These are phyloP conservation scores for Apteryx owenii DNA, from an alignment of 2,113 vertebrate species.

Conservation along the genomic window DNA sequence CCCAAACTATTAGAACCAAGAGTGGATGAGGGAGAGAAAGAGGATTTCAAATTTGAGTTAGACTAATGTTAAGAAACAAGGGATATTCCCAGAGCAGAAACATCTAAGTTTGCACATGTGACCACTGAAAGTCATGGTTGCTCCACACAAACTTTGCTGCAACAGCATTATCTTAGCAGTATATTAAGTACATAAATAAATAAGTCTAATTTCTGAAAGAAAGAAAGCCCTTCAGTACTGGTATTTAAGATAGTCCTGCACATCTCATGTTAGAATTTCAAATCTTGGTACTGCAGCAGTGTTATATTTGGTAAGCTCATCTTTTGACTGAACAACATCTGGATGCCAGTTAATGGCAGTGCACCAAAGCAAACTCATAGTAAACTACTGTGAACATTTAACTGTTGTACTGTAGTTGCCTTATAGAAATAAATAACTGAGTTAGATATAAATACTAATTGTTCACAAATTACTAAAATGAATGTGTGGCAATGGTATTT, in stretches of 20 bases:
- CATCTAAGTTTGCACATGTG: neutral
- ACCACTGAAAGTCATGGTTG: conserved; percentile 14
- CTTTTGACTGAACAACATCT: neutral
- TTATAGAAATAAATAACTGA: conserved; percentile 26
- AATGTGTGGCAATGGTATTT: conserved; percentile 44
- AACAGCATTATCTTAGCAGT: conserved; percentile 48
- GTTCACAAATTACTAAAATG: conserved; percentile 25
- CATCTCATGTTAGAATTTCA: conserved; percentile 36
- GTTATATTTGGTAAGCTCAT: neutral
- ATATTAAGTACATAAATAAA: conserved; percentile 1
- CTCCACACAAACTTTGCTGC: conserved; percentile 47
- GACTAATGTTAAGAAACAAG: conserved; percentile 62
- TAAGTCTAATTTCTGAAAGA: conserved; percentile 74
- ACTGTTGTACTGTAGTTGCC: conserved; percentile 58
- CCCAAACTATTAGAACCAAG: conserved; percentile 62
- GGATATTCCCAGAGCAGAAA: conserved; percentile 53
- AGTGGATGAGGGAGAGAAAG: conserved; percentile 76
- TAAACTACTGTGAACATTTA: conserved; percentile 61
- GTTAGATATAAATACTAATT: conserved; percentile 53
- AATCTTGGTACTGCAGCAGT: conserved; percentile 14
- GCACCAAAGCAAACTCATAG: conserved; percentile 57
- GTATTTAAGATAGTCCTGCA: conserved; percentile 65
- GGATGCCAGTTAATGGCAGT: neutral
- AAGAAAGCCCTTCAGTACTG: conserved; percentile 69
- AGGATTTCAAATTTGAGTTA: conserved; percentile 72